phyloP scores from a whole-genome alignment of 2,113 vertebrate species.

The Catharus minimus region DNA sequence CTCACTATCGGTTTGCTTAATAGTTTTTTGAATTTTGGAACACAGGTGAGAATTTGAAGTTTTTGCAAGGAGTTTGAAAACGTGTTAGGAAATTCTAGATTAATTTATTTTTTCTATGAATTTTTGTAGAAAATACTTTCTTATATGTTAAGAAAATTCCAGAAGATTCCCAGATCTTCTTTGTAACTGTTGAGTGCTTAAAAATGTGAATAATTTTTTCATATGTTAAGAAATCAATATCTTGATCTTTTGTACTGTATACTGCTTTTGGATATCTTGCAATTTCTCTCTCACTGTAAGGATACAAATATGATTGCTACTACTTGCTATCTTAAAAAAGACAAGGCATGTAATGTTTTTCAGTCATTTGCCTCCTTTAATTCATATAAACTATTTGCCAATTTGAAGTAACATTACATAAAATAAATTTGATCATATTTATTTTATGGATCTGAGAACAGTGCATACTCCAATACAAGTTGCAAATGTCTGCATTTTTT shows the following conservation, averaged over 20 bases:
- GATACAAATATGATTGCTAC: neutral
- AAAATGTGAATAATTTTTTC: neutral
- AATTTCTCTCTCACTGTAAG: neutral
- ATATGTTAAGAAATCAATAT: neutral
- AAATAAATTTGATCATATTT: neutral
- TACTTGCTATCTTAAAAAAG: neutral
- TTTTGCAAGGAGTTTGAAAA: neutral
- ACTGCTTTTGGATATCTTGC: neutral
- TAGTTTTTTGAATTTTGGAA: neutral
- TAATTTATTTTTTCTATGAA: neutral
- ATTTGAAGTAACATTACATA: neutral
- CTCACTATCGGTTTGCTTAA: neutral
- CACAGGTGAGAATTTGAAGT: neutral
- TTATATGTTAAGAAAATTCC: fast-evolving
- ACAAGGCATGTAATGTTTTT: neutral
- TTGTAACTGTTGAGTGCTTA: neutral
- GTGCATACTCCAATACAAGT: neutral
- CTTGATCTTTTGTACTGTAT: neutral
- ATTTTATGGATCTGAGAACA: neutral
- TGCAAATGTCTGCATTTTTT: neutral
- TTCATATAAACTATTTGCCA: neutral
- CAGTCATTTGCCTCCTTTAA: neutral
- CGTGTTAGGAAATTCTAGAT: neutral
- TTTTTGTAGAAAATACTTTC: neutral
- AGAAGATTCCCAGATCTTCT: neutral